Evolutionary conservation across 2,888 invertebrate species (phyloP), one percentile per base, ranked within the genome.

Genomic region (Ichneumoninae sp.): DNA sequence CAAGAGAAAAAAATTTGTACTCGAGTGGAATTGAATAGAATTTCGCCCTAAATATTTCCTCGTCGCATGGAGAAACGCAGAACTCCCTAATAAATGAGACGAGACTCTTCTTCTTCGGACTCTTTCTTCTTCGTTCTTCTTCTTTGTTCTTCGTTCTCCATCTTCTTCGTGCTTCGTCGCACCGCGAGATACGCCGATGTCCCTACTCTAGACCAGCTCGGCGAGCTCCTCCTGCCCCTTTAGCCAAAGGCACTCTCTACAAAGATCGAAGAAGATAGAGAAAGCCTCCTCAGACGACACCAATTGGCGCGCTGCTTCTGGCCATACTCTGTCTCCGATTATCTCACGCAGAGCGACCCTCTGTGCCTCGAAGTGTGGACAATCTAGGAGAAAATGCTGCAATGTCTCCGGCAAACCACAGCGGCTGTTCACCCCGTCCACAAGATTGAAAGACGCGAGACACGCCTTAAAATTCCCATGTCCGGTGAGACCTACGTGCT

Each of bases 321-420:
- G 60, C 19, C 40, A 74, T 7, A 0, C 47, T 1, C 74, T 10
- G 0, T 36, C 60, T 0, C 57, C 22, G 19, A 74, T 62, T 1
- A 7, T 5, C 1, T 74, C 60, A 0, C 36, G 36, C 44, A 52
- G 36, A 33, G 13, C 40, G 1, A 75, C 62, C 1, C 47, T 75
- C 26, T 75, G 75, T 1, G 62, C 62, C 13, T 57, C 69, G 60
- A 36, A 78, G 6, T 13, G n/a, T 16, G 19, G 40, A 22, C 69
- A 78, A 1, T 69, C 69, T 0, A 78, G 69, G 16, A 78, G 57
- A 16, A 69, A 57, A 44, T 78, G 60, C 26, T 40, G 10, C 19
- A 16, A 22, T 5, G 66, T 75, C 16, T 75, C 40, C 52, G 44
- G 75, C 3, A 30, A 3, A 16, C 75, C 75, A 40, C 54, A 65